Percentiles rank a stretch among this genome's conserved stretches.
Evolutionary conservation across 2,888 invertebrate species (phyloP).

Genomic region (Caenorhabditis sulstoni): DNA sequence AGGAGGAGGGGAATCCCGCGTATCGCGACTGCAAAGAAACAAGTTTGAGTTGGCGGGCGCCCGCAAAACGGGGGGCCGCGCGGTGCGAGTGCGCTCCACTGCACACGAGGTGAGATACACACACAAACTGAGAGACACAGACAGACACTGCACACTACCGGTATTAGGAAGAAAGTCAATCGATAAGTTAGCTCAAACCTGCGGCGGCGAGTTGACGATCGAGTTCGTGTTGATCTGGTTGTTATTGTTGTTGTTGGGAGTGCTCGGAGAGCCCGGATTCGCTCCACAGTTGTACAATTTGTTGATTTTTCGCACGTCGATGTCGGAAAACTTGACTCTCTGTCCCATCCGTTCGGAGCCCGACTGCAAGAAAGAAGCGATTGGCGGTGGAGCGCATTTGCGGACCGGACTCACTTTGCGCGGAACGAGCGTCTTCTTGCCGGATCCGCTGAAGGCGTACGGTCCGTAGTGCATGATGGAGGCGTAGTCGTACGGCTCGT

Average conservation of each 20-base stretch:
- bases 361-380: slow-evolving; percentile 61
- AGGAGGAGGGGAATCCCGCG: slow-evolving; percentile 41
- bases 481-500: slow-evolving; percentile 75
- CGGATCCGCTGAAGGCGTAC: slow-evolving; percentile 69
- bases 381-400: neutral
- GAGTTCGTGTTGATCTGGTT: slow-evolving; percentile 57
- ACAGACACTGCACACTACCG: slow-evolving; percentile 2
- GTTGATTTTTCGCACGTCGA: slow-evolving; percentile 81
- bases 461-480: slow-evolving; percentile 81
- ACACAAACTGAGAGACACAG: slow-evolving; percentile 9
- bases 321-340: slow-evolving; percentile 80
- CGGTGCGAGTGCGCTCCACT: slow-evolving; percentile 23
- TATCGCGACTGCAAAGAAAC: slow-evolving; percentile 53
- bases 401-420: slow-evolving; percentile 56
- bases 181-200: slow-evolving; percentile 42
- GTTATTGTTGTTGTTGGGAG: slow-evolving; percentile 25
- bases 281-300: slow-evolving; percentile 81
- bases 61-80: slow-evolving; percentile 17
- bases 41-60: neutral
- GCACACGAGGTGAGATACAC: slow-evolving; percentile 1
- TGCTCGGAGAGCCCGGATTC: neutral
- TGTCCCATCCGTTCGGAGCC: slow-evolving; percentile 81
- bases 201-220: slow-evolving; percentile 46
- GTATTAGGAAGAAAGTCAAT: slow-evolving; percentile 2
- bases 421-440: slow-evolving; percentile 80